A percentile compares a stretch with the other conserved stretches of the same genome.
Conservation (phyloP, 23 tunicate genomes). For the Diplosoma virens region DNA sequence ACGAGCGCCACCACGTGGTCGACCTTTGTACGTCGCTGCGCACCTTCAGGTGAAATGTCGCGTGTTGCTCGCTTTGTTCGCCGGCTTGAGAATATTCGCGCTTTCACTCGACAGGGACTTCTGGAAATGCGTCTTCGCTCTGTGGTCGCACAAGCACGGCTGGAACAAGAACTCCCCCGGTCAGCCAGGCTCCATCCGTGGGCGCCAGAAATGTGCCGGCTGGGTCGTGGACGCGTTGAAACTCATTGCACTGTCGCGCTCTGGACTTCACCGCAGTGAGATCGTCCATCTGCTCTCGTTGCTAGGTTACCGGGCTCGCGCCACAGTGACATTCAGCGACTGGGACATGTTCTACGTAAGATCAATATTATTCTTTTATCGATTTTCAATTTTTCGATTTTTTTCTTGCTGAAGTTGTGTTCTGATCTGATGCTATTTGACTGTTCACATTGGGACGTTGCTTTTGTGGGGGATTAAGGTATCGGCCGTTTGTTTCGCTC, state of each 20-base stretch:
- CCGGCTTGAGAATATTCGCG: too few species aligned
- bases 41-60: slow-evolving; percentile 66
- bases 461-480: not conserved
- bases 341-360: slow-evolving; percentile 68
- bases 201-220: slow-evolving; percentile 38
- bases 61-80: too few species aligned
- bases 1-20: slow-evolving; percentile 57
- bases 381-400: not conserved
- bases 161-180: slow-evolving; percentile 82
- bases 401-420: not conserved
- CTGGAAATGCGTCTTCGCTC: slow-evolving; percentile 53
- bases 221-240: slow-evolving; percentile 84
- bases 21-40: slow-evolving; percentile 64
- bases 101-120: too few species aligned
- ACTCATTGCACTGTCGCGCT: slow-evolving; percentile 43
- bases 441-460: too few species aligned
- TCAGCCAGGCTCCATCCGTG: slow-evolving; percentile 71
- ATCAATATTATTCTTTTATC: not conserved
- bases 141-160: slow-evolving; percentile 66
- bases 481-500: not conserved
- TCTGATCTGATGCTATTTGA: too few species aligned
- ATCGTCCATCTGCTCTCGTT: slow-evolving; percentile 54
- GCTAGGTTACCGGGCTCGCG: slow-evolving; percentile 59
- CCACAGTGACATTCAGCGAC: slow-evolving; percentile 75
- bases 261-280: slow-evolving; percentile 48